phyloP scores from a whole-genome alignment of 1,140 invertebrate species.

The Drosophila ohnishii region DNA sequence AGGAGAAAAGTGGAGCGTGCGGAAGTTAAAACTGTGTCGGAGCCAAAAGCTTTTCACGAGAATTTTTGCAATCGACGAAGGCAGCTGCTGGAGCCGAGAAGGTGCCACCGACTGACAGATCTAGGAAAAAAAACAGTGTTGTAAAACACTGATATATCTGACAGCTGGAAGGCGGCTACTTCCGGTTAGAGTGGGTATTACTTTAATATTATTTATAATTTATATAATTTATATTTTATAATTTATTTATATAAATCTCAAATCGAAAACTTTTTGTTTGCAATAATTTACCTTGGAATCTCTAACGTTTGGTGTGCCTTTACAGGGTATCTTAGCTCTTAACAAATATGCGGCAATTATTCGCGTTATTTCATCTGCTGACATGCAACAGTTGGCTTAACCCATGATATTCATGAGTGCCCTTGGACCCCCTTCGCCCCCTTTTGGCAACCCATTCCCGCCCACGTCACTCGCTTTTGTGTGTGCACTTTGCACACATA shows the following conservation, averaged over 20 bases:
- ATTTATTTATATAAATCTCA: too few species aligned
- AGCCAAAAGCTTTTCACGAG: constrained; percentile 25
- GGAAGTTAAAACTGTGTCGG: constrained; percentile 33
- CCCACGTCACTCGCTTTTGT: constrained; percentile 18
- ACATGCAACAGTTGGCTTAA: constrained; percentile 70
- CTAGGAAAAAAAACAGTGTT: constrained; percentile 40
- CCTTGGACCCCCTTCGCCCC: not conserved
- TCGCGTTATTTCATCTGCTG: constrained; percentile 66
- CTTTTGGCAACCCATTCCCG: not conserved
- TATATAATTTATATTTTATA: too few species aligned
- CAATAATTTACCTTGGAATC: not conserved
- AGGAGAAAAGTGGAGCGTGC: constrained; percentile 10
- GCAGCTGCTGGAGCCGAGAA: constrained; percentile 48
- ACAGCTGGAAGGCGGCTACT: not conserved
- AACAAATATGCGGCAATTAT: constrained; percentile 69
- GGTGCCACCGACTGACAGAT: constrained; percentile 20
- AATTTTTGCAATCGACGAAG: constrained; percentile 49
- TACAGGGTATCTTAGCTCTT: constrained; percentile 14
- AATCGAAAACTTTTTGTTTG: not conserved
- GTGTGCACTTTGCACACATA: constrained; percentile 62
- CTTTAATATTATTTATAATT: too few species aligned
- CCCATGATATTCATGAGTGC: constrained; percentile 61
- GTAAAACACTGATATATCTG: constrained; percentile 23
- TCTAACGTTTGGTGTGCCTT: not conserved
- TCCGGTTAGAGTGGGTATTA: not conserved